Percentiles rank a stretch among this genome's conserved stretches.
These are phyloP conservation scores for Gallinago nigripennis DNA, from an alignment of 2,797 vertebrate genomes.

Conservation along the genomic window DNA sequence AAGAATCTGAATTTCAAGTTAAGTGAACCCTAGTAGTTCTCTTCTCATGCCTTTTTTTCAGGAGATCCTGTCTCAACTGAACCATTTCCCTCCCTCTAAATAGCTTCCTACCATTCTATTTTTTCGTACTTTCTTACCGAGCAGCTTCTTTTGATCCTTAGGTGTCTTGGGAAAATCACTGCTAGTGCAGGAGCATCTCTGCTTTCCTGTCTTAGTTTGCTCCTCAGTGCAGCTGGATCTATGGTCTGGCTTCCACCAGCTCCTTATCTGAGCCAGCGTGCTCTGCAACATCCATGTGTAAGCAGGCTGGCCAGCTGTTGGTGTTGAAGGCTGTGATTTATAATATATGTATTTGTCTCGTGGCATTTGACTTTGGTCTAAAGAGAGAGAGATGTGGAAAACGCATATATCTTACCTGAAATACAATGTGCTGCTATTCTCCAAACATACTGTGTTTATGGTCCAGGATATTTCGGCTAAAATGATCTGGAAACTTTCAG, in stretches of 20 bases:
- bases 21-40: not conserved
- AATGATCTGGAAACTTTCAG: not conserved
- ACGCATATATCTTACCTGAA: not conserved
- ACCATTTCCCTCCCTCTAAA: not conserved
- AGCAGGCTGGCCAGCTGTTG: not conserved
- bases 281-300: not conserved
- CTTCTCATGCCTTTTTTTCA: not conserved
- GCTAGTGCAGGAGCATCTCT: not conserved
- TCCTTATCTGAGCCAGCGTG: not conserved
- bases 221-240: not conserved
- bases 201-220: not conserved
- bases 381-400: not conserved
- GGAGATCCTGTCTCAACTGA: not conserved
- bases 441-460: not conserved
- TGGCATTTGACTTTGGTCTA: not conserved
- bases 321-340: conserved; percentile 1
- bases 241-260: fast-evolving
- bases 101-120: not conserved
- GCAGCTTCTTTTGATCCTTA: not conserved
- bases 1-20: not conserved
- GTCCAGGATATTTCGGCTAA: not conserved
- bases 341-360: not conserved
- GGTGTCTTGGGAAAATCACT: not conserved
- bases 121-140: not conserved
- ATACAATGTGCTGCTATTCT: not conserved